Conservation (phyloP, 2,888 invertebrate species). For the Oscheius sp. region DNA sequence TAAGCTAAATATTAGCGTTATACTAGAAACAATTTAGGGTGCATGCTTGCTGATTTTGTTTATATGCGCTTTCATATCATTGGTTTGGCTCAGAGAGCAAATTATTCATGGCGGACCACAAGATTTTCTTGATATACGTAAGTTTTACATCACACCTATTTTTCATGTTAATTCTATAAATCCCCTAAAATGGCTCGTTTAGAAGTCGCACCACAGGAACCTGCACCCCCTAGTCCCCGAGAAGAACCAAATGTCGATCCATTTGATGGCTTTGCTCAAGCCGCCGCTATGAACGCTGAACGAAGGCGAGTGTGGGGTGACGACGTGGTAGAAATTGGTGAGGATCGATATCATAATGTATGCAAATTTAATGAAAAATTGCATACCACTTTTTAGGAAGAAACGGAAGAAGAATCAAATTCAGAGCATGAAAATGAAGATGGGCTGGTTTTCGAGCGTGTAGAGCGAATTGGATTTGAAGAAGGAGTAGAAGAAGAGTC, state of each 20-base stretch:
- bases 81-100: slow-evolving; percentile 97
- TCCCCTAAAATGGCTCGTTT: no score
- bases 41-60: slow-evolving; percentile 97
- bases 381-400: background rate
- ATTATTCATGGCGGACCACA: slow-evolving; percentile 60
- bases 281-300: slow-evolving; percentile 1
- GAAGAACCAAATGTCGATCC: slow-evolving; percentile 30
- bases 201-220: background rate
- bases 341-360: slow-evolving; percentile 8
- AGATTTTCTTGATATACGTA: slow-evolving; percentile 52
- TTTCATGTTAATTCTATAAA: background rate
- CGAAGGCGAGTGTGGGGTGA: slow-evolving; percentile 5
- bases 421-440: background rate
- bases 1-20: background rate
- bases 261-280: background rate
- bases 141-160: background rate
- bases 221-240: background rate
- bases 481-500: slow-evolving; percentile 11
- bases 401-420: slow-evolving; percentile 18
- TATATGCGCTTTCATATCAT: slow-evolving; percentile 84
- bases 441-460: slow-evolving; percentile 8
- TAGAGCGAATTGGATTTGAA: background rate
- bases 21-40: slow-evolving; percentile 76
- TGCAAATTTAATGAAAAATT: background rate
- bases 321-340: slow-evolving; percentile 2